Conservation (phyloP, 2,797 vertebrate species). For the Lepilemur septentrionalis region DNA sequence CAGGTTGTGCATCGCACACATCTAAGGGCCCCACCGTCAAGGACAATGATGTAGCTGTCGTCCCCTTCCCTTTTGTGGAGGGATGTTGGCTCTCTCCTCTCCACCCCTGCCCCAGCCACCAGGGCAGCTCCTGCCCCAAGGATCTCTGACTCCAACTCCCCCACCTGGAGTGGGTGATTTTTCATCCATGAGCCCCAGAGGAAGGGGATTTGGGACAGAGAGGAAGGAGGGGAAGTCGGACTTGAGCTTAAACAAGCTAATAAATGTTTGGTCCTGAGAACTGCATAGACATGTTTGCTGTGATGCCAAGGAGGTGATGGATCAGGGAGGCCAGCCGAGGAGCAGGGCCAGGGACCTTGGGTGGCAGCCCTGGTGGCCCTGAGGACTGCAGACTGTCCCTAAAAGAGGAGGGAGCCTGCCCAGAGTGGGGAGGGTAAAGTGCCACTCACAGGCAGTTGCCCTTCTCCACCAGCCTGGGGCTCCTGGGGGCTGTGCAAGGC, state of each 20-base stretch:
- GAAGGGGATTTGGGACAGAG: background rate
- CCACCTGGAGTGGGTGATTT: background rate
- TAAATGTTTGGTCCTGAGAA: background rate
- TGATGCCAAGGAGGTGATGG: background rate
- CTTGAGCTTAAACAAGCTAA: background rate
- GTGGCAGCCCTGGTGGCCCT: background rate
- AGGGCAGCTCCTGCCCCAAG: background rate
- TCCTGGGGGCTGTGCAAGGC: background rate
- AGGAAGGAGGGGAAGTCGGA: background rate
- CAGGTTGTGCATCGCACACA: background rate
- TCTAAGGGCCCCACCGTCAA: background rate
- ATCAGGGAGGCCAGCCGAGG: background rate
- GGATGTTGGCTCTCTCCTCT: background rate
- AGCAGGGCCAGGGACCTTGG: background rate
- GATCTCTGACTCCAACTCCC: background rate
- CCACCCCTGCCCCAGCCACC: background rate
- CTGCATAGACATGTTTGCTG: background rate
- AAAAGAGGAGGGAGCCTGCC: background rate
- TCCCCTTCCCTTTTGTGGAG: background rate
- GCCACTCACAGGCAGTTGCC: background rate
- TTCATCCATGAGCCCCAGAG: background rate
- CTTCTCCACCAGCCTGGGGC: background rate
- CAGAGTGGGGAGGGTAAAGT: background rate
- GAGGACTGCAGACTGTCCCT: background rate
- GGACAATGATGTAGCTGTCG: background rate